Conservation (phyloP, 2,888 invertebrate species). For the Sarcophaga rosellei region DNA sequence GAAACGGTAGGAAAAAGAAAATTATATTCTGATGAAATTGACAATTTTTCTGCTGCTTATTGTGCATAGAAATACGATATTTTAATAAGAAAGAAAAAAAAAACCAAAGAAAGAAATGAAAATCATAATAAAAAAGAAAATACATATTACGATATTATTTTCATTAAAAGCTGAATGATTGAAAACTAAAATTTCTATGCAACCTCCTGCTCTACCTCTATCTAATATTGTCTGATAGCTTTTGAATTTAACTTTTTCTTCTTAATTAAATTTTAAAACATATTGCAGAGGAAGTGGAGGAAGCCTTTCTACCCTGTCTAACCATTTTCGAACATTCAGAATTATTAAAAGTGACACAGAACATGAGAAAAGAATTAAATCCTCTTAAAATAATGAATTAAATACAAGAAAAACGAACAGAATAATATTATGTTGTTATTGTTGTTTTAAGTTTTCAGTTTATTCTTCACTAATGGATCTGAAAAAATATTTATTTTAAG, state of each 20-base stretch:
- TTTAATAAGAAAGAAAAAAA: neutral
- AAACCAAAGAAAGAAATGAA: no score
- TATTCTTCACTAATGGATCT: neutral
- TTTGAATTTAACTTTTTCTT: neutral
- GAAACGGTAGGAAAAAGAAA: neutral
- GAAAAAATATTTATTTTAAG: neutral
- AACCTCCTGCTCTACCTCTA: neutral
- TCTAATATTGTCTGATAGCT: neutral
- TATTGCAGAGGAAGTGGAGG: neutral
- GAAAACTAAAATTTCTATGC: no score
- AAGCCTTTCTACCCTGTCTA: neutral
- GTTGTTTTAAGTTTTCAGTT: neutral
- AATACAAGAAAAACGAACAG: neutral
- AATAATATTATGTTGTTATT: neutral
- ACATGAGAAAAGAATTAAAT: slow-evolving; percentile 9
- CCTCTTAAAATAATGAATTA: neutral
- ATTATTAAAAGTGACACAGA: slow-evolving; percentile 1
- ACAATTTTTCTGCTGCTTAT: neutral
- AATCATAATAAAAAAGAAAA: no score
- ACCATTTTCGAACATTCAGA: neutral
- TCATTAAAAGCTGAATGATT: no score
- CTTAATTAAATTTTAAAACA: neutral
- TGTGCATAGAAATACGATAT: neutral
- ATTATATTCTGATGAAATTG: neutral
- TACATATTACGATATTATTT: no score